Evolutionary conservation across 2,888 invertebrate species (phyloP).

Genomic region (Baronia brevicornis): DNA sequence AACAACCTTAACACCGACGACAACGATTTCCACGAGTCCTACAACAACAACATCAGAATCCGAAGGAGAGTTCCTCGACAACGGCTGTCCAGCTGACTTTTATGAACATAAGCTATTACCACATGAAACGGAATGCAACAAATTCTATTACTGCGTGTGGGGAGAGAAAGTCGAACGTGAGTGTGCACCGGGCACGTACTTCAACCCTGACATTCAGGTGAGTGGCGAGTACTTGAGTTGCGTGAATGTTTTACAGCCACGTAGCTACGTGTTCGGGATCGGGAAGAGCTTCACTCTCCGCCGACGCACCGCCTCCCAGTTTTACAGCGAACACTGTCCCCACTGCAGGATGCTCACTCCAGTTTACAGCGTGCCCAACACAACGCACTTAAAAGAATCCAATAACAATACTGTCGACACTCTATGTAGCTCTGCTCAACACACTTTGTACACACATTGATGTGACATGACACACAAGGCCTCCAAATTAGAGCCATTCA

Average conservation of each 20-base stretch:
- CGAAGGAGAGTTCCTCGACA: constrained; percentile 17
- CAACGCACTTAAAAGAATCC: no score
- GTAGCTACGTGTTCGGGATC: constrained; percentile 24
- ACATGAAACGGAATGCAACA: constrained; percentile 28
- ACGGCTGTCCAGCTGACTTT: constrained; percentile 29
- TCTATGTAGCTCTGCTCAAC: no score
- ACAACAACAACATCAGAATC: constrained; percentile 8
- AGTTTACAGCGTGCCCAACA: no score
- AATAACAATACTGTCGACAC: no score
- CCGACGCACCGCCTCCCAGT: no score
- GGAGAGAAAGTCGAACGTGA: constrained; percentile 21
- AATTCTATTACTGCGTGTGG: constrained; percentile 32
- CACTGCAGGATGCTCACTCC: no score
- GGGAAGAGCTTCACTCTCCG: constrained; percentile 19
- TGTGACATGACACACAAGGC: no score
- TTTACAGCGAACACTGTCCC: no score
- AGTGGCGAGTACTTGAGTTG: constrained; percentile 1
- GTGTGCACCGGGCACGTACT: constrained; percentile 22
- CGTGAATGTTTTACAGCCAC: neutral
- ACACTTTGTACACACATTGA: no score
- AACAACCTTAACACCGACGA: constrained; percentile 9
- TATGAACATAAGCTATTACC: constrained; percentile 25
- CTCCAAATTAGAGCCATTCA: no score
- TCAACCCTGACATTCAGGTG: constrained; percentile 27
- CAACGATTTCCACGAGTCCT: constrained; percentile 12